phyloP scores from a whole-genome alignment of 35 echinoderm and acorn worm genomes.

The Amphiura filiformis region DNA sequence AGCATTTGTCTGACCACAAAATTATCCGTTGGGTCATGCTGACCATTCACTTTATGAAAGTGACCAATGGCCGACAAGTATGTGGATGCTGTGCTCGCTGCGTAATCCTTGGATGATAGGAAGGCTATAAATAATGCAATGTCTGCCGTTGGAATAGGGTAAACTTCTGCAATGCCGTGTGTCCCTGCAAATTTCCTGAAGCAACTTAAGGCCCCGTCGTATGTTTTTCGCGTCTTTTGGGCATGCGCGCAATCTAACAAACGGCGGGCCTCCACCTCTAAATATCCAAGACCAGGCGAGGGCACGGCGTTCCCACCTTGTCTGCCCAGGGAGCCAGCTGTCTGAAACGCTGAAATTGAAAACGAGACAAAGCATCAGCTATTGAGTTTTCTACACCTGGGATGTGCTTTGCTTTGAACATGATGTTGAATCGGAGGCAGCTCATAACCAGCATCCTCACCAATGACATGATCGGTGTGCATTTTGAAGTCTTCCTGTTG shows the following conservation, averaged over 20 bases:
- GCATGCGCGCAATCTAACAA: background rate
- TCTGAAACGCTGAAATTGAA: conserved; percentile 26
- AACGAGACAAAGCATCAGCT: conserved; percentile 36
- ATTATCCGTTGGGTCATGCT: background rate
- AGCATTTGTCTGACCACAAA: background rate
- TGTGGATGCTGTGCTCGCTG: background rate
- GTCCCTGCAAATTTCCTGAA: background rate
- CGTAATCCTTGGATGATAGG: background rate
- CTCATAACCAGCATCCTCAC: conserved; percentile 16
- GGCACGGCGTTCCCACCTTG: background rate
- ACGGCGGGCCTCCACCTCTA: background rate
- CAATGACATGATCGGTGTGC: conserved; percentile 25
- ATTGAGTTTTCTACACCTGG: conserved; percentile 17
- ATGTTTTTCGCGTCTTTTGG: background rate
- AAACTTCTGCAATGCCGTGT: background rate
- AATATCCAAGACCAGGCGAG: background rate
- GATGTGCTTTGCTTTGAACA: conserved; percentile 20
- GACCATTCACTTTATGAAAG: background rate
- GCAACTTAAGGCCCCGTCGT: background rate
- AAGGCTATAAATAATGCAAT: background rate
- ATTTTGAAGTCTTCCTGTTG: conserved; percentile 39
- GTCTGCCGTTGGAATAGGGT: background rate
- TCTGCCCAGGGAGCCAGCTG: conserved; percentile 19
- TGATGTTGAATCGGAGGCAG: conserved; percentile 23
- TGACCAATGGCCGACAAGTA: background rate